Conservation (phyloP, 64 coral and sea anemone genomes). For the Orbicella faveolata region DNA sequence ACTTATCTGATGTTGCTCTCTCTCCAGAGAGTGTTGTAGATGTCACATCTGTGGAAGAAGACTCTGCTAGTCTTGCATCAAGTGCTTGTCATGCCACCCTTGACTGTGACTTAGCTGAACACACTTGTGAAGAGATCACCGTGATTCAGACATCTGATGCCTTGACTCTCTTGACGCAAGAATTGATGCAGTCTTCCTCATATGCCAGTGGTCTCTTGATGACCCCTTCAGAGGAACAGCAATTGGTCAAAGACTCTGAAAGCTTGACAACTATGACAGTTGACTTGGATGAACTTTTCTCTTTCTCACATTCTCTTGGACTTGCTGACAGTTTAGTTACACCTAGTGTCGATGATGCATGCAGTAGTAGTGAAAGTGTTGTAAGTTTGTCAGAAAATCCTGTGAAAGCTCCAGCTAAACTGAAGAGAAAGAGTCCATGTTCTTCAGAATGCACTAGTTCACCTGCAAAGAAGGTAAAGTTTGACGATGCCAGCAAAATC, state of each 20-base stretch:
- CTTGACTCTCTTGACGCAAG: conserved; percentile 34
- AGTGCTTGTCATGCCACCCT: neutral
- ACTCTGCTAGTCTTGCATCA: neutral
- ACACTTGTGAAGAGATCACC: conserved; percentile 43
- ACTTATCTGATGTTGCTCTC: neutral
- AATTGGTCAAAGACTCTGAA: neutral
- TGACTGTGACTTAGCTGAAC: neutral
- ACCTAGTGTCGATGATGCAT: neutral
- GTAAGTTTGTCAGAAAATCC: neutral
- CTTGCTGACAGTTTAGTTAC: neutral
- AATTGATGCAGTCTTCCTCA: conserved; percentile 19
- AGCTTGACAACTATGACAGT: neutral
- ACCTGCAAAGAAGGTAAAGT: conserved; percentile 32
- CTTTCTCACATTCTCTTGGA: neutral
- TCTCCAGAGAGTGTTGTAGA: neutral
- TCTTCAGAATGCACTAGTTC: neutral
- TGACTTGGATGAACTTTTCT: neutral
- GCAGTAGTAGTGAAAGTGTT: neutral
- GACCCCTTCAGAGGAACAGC: neutral
- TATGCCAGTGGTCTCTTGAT: neutral
- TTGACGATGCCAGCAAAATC: conserved; percentile 3
- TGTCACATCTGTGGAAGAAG: neutral
- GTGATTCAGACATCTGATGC: conserved; percentile 58
- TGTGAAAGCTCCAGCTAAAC: neutral
- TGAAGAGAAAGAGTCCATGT: conserved; percentile 10